phyloP scores from a whole-genome alignment of 2,888 invertebrate species.

The Euphydryas editha region DNA sequence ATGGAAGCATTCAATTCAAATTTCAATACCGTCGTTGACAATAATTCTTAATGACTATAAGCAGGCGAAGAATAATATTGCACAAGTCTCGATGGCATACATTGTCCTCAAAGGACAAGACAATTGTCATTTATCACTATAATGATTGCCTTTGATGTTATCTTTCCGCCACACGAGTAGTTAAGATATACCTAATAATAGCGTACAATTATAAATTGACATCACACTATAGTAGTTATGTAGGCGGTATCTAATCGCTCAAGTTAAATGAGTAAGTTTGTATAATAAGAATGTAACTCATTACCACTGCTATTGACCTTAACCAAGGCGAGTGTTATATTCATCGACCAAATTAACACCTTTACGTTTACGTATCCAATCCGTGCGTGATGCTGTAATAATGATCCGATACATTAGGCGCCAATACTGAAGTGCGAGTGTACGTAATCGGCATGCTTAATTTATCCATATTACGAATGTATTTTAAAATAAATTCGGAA shows the following conservation, averaged over 20 bases:
- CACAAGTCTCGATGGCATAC: constrained; percentile 73
- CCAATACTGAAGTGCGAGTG: constrained; percentile 15
- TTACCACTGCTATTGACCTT: constrained; percentile 61
- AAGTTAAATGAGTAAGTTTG: constrained; percentile 40
- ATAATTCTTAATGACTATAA: constrained; percentile 78
- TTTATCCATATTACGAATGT: neutral
- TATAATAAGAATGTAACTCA: constrained; percentile 50
- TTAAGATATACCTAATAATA: constrained; percentile 55
- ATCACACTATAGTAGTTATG: constrained; percentile 54
- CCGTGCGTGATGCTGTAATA: constrained; percentile 19
- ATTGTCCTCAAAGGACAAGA: constrained; percentile 77
- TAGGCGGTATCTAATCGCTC: constrained; percentile 47
- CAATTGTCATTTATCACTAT: constrained; percentile 81
- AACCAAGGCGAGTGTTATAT: constrained; percentile 64
- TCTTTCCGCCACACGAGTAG: constrained; percentile 60
- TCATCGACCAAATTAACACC: constrained; percentile 67
- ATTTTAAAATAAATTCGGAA: neutral
- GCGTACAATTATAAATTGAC: constrained; percentile 62
- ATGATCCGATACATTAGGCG: constrained; percentile 18
- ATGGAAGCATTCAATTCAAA: constrained; percentile 79
- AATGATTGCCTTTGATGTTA: constrained; percentile 80
- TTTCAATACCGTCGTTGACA: constrained; percentile 71
- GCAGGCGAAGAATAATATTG: constrained; percentile 76
- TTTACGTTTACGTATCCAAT: constrained; percentile 50
- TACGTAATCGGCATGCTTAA: neutral